Percentiles rank a stretch among this genome's conserved stretches.
phyloP scores from a whole-genome alignment of 2,113 vertebrate genomes.

The Rostratula benghalensis region DNA sequence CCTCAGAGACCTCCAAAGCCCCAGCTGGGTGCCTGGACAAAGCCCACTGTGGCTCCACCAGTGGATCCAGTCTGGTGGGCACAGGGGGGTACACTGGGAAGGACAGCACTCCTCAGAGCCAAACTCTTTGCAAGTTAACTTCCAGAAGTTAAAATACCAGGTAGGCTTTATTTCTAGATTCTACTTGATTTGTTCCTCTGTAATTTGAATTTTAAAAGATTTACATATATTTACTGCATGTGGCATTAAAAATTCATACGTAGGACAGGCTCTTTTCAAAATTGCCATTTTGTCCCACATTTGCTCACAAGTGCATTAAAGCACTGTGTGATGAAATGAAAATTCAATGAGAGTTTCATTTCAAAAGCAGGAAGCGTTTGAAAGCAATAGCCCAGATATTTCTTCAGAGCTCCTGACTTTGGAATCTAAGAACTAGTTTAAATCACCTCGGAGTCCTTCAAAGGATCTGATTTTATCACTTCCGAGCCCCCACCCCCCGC shows the following conservation, averaged over 20 bases:
- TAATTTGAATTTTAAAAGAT: background rate
- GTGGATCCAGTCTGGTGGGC: fast-evolving
- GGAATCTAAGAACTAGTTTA: background rate
- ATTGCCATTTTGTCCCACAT: background rate
- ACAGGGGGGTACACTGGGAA: background rate
- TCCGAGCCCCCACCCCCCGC: background rate
- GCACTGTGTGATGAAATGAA: background rate
- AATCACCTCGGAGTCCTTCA: background rate
- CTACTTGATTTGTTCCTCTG: background rate
- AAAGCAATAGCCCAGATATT: background rate
- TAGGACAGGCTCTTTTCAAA: background rate
- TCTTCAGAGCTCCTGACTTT: background rate
- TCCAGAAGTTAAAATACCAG: background rate
- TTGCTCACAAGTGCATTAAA: background rate
- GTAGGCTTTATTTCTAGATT: background rate
- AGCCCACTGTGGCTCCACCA: background rate
- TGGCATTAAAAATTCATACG: background rate
- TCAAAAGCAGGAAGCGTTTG: background rate
- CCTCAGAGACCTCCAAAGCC: background rate
- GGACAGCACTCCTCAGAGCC: background rate
- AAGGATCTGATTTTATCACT: background rate
- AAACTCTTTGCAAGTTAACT: background rate
- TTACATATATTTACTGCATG: background rate
- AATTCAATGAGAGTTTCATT: background rate
- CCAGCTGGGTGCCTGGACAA: fast-evolving